Evolutionary conservation across 23 tunicate species (phyloP).

Genomic region (Trididemnum miniatum): DNA sequence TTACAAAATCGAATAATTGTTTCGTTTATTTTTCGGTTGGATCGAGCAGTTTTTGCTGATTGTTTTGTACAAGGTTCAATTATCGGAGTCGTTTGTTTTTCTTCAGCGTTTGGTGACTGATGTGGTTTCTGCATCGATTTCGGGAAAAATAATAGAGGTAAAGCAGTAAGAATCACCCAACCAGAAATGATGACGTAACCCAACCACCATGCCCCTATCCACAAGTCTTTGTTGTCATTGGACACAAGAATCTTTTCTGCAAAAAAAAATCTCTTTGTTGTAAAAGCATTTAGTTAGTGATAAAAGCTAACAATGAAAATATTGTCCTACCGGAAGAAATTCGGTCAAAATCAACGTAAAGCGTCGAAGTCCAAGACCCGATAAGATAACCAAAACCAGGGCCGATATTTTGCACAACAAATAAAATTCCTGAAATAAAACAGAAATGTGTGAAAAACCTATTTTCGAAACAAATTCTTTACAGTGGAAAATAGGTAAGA

Average conservation of each 20-base stretch:
- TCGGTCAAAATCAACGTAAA: slow-evolving; percentile 86
- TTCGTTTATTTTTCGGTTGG: background rate
- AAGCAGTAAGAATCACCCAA: slow-evolving; percentile 58
- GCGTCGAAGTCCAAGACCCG: slow-evolving; percentile 82
- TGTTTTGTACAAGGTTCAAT: background rate
- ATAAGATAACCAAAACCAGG: slow-evolving; percentile 81
- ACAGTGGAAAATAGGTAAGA: too few species aligned
- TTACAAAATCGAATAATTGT: slow-evolving; percentile 14
- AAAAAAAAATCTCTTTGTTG: background rate
- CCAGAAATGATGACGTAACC: slow-evolving; percentile 75
- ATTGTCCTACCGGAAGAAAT: slow-evolving; percentile 48
- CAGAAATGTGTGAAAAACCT: too few species aligned
- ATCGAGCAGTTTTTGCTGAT: background rate
- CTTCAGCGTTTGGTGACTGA: background rate
- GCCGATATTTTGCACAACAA: slow-evolving; percentile 88
- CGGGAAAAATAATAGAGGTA: slow-evolving; percentile 87
- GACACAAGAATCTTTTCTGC: slow-evolving; percentile 28
- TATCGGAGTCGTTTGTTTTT: background rate
- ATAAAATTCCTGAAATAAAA: slow-evolving; percentile 82
- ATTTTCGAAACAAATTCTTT: too few species aligned
- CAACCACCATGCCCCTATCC: slow-evolving; percentile 99
- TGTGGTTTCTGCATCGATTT: slow-evolving; percentile 36
- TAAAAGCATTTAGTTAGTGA: background rate
- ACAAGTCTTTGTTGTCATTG: slow-evolving; percentile 24
- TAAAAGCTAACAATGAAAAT: background rate